Conservation (phyloP, 2,113 vertebrate genomes). For the Mesoclemmys tuberculata region DNA sequence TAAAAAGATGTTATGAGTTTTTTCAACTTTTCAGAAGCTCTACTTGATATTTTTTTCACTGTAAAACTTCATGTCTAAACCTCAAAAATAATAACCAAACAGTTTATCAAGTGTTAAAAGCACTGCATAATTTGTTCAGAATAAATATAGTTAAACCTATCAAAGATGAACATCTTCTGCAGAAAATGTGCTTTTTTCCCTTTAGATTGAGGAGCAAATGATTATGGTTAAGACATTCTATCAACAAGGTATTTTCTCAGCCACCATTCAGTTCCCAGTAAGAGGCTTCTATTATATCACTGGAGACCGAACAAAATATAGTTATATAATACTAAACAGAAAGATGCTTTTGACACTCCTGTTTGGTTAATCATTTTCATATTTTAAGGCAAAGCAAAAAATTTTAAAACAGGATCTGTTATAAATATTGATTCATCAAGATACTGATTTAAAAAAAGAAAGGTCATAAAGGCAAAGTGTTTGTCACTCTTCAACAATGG, state of each 20-base stretch:
- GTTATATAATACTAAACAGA: not conserved
- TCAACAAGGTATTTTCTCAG: not conserved
- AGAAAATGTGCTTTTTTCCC: not conserved
- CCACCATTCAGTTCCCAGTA: not conserved
- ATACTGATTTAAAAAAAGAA: not conserved
- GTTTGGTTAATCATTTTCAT: not conserved
- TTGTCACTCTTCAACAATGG: not conserved
- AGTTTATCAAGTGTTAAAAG: not conserved
- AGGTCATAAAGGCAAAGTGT: not conserved
- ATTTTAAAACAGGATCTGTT: not conserved
- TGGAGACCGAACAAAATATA: rapidly evolving
- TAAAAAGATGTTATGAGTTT: not conserved
- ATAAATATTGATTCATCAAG: not conserved
- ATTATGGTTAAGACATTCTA: not conserved
- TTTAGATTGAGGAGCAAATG: not conserved
- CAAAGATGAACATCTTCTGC: not conserved
- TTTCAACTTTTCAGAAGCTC: not conserved
- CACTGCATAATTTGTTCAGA: not conserved
- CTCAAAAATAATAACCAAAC: not conserved
- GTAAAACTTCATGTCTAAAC: not conserved
- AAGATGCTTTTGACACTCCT: constrained; percentile 13
- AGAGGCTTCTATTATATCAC: not conserved
- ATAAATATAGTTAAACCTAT: not conserved
- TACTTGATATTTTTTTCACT: not conserved
- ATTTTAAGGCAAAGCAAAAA: not conserved